These are phyloP conservation scores for Calidris pygmaea DNA, from an alignment of 2,113 vertebrate genomes.

Conservation along the genomic window DNA sequence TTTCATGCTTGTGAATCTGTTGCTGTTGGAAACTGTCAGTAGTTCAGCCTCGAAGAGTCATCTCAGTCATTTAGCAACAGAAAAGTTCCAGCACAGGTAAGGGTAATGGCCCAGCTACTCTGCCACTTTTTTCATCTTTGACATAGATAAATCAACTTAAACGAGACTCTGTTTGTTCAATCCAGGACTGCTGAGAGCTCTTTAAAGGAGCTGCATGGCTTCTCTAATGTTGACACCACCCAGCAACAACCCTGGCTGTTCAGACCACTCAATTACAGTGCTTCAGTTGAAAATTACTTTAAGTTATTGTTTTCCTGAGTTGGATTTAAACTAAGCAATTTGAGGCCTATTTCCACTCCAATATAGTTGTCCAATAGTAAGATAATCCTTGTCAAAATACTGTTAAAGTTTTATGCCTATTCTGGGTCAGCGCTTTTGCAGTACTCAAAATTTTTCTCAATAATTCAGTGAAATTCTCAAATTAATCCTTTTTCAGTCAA, in stretches of 20 bases:
- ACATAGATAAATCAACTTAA: neutral
- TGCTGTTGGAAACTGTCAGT: neutral
- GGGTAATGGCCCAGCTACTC: neutral
- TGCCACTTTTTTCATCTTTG: neutral
- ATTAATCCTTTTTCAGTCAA: neutral
- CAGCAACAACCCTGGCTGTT: neutral
- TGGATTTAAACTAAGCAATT: neutral
- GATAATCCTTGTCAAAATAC: neutral
- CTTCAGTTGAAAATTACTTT: neutral
- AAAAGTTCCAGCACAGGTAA: neutral
- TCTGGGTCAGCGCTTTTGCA: neutral
- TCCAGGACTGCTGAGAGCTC: neutral
- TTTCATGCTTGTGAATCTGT: neutral
- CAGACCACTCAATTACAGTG: neutral
- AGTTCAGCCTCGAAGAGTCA: neutral
- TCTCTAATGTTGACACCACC: neutral
- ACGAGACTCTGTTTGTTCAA: neutral
- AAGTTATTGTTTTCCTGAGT: neutral
- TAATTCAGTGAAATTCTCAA: slow-evolving; percentile 1
- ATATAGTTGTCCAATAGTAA: neutral
- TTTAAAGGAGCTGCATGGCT: neutral
- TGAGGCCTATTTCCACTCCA: neutral
- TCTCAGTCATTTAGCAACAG: neutral
- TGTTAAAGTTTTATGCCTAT: neutral
- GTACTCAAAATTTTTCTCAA: neutral